Evolutionary conservation across 2,113 vertebrate genomes (phyloP).

Genomic region (Puffinus mauretanicus): DNA sequence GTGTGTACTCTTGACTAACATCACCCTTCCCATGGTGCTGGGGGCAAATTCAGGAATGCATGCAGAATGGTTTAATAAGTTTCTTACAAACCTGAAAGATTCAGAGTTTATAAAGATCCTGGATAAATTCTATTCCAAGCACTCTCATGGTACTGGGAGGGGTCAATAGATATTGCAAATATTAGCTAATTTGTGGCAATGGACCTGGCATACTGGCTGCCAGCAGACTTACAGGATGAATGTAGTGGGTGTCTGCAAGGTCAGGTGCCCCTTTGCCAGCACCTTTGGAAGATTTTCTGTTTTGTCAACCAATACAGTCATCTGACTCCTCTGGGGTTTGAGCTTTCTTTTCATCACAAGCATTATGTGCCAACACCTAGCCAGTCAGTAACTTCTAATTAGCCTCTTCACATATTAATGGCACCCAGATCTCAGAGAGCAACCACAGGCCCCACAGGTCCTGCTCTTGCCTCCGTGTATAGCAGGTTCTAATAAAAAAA

Average conservation of each 20-base stretch:
- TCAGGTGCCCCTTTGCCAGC: not conserved
- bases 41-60: not conserved
- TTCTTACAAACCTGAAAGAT: not conserved
- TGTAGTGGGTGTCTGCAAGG: not conserved
- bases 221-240: not conserved
- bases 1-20: not conserved
- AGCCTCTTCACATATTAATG: not conserved
- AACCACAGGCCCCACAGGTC: not conserved
- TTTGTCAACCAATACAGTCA: not conserved
- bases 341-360: not conserved
- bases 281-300: not conserved
- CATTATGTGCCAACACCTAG: not conserved
- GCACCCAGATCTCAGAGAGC: not conserved
- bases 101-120: not conserved
- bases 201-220: not conserved
- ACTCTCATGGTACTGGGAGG: not conserved
- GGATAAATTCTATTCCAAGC: not conserved
- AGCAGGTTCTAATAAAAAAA: not conserved
- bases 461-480: not conserved
- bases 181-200: not conserved
- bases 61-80: not conserved
- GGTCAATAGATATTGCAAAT: not conserved
- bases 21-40: not conserved
- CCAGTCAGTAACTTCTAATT: not conserved
- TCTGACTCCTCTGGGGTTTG: not conserved